Conservation (phyloP, 2,113 vertebrate genomes). For the Dromaius novaehollandiae region DNA sequence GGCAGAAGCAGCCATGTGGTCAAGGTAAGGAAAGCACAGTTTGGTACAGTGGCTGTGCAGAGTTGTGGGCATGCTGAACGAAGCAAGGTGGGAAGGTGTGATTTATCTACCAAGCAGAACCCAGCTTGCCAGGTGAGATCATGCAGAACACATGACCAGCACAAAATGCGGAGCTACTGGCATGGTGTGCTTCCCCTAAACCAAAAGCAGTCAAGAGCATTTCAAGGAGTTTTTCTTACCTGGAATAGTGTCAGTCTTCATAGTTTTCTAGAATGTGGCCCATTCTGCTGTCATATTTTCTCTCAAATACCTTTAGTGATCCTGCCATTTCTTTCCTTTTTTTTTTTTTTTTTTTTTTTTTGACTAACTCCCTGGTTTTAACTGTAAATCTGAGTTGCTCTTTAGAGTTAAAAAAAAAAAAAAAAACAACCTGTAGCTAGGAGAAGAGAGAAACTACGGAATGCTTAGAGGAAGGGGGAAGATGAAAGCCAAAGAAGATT, state of each 20-base stretch:
- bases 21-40: neutral
- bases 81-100: neutral
- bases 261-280: neutral
- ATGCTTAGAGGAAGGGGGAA: neutral
- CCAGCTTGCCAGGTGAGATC: neutral
- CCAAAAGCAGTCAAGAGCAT: neutral
- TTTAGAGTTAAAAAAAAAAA: neutral
- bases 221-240: neutral
- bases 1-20: neutral
- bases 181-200: neutral
- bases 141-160: neutral
- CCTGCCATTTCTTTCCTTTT: neutral
- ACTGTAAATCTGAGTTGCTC: neutral
- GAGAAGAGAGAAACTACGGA: neutral
- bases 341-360: neutral
- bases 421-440: neutral
- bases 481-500: neutral
- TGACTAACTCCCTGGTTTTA: neutral
- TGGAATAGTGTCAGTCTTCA: neutral
- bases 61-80: rapidly evolving
- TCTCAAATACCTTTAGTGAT: neutral
- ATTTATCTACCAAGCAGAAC: neutral
- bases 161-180: neutral
- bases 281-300: neutral
- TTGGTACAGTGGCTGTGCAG: neutral